Evolutionary conservation across 1,140 invertebrate genomes (phyloP).

Genomic region (Dendroctonus valens): DNA sequence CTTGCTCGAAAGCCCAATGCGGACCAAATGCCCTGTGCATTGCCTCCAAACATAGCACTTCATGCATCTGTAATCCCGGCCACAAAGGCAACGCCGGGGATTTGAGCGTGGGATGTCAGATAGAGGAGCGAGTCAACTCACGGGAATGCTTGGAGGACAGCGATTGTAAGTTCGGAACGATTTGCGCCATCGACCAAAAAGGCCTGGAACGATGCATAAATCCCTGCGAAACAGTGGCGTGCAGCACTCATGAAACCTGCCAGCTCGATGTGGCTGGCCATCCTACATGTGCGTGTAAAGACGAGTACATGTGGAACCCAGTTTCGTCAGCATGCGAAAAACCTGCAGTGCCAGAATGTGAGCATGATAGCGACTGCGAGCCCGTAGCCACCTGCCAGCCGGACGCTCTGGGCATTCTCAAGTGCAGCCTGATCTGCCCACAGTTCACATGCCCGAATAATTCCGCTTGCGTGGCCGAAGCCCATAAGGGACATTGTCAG

Average conservation of each 20-base stretch:
- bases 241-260: constrained; percentile 79
- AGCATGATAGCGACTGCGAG: constrained; percentile 69
- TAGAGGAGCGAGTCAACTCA: constrained; percentile 57
- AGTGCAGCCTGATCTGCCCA: constrained; percentile 74
- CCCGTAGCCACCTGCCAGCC: constrained; percentile 68
- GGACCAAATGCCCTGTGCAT: constrained; percentile 87
- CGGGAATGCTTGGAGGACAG: constrained; percentile 65
- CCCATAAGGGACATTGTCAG: constrained; percentile 75
- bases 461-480: constrained; percentile 72
- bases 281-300: constrained; percentile 74
- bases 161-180: constrained; percentile 68
- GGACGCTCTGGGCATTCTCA: constrained; percentile 80
- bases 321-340: constrained; percentile 77
- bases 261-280: constrained; percentile 62
- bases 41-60: constrained; percentile 75
- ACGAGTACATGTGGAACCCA: constrained; percentile 79
- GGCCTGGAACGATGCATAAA: constrained; percentile 69
- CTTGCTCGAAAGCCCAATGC: constrained; percentile 82
- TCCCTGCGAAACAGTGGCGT: constrained; percentile 75
- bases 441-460: constrained; percentile 81
- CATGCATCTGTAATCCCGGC: constrained; percentile 80
- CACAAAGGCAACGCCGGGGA: constrained; percentile 78
- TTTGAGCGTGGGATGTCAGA: constrained; percentile 72
- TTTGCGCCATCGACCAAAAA: constrained; percentile 58
- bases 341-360: constrained; percentile 79